Base-by-base conservation (phyloP, 2,888 invertebrate species). In the Andrena hattorfiana region DNA sequence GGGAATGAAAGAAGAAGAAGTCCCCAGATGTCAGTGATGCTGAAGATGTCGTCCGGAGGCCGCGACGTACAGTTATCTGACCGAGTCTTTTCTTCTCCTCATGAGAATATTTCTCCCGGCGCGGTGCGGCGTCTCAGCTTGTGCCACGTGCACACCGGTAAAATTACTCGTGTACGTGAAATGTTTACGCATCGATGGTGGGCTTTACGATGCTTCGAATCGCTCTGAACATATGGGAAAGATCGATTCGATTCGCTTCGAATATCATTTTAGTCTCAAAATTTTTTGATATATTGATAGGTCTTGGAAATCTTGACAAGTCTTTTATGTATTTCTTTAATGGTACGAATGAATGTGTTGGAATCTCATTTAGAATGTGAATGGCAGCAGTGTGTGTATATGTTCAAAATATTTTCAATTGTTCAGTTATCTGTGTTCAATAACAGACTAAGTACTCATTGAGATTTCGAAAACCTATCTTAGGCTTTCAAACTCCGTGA, bases 21-120 rank as follows among this genome's bases (percentile, higher is more conserved):
- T 83, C 81, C 42, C 85, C 88, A 87, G 85, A 86, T 87, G 35
- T 73, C 85, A 81, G 49, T 72, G 87, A 87, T 85, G 86, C 84
- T 89, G 90, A 93, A 93, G 92, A 93, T 92, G 92, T 93, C 93
- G 92, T 92, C 89, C 91, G 87, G 90, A 87, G 91, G 91, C 92
- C 93, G 91, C 90, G 93, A 92, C 92, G 90, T 93, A 93, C 94
- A 93, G 94, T 94, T 94, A 94, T 91, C 89, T 93, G 94, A 94
- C 94, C 94, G 93, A 93, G 93, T 94, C 92, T 90, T 91, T 90
- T 90, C 87, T 90, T 87, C 85, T 90, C 86, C 86, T 84, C 85
- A 73, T 77, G 70, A 72, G 75, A 81, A 84, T 73, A 73, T 72
- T 66, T 81, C 70, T 67, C 64, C 81, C 67, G 54, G 62, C 77